Percentiles rank a stretch among this genome's conserved stretches.
These are phyloP conservation scores for Andrena flavipes DNA, from an alignment of 2,888 invertebrate genomes.

Conservation along the genomic window DNA sequence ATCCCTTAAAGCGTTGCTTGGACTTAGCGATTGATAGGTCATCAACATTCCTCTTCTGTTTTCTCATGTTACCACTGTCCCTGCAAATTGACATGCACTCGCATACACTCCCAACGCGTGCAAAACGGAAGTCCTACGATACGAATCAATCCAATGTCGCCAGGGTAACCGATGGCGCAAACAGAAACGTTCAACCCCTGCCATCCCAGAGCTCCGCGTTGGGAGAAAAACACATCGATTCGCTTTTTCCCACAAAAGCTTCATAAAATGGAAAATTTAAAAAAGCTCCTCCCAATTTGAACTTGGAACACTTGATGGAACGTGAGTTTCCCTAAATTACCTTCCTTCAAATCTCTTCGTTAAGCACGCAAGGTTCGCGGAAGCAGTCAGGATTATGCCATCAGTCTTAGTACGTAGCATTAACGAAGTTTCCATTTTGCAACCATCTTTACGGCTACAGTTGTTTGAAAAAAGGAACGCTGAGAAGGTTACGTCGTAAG, in stretches of 20 bases:
- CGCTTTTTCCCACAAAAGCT: constrained; percentile 9
- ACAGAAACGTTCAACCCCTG: constrained; percentile 69
- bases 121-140: constrained; percentile 47
- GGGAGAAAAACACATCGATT: constrained; percentile 13
- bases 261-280: no score
- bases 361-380: background rate
- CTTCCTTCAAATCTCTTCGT: no score
- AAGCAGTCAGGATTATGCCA: background rate
- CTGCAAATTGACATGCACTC: background rate
- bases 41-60: background rate
- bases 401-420: background rate
- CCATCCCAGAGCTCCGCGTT: constrained; percentile 34
- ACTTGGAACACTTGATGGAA: no score
- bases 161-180: constrained; percentile 79
- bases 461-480: constrained; percentile 8
- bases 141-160: constrained; percentile 82
- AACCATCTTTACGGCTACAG: constrained; percentile 3
- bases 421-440: constrained; percentile 1
- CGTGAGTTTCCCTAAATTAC: no score
- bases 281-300: no score
- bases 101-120: background rate
- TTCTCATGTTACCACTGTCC: background rate
- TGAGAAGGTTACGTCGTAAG: background rate
- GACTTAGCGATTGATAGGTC: no score
- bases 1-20: no score